phyloP scores from a whole-genome alignment of 2,888 invertebrate genomes.

The Campoletis raptor region DNA sequence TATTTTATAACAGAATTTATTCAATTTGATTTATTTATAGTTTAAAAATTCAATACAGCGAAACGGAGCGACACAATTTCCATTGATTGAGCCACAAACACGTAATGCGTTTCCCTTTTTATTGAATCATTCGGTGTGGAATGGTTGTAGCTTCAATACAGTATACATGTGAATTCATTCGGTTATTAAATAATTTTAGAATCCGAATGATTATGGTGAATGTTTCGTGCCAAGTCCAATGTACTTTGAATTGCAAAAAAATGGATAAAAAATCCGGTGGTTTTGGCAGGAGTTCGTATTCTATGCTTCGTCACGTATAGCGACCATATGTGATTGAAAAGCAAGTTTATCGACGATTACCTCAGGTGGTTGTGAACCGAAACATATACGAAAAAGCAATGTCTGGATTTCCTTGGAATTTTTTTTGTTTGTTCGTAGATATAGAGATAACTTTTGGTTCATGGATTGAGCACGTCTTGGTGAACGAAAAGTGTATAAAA shows the following conservation, averaged over 20 bases:
- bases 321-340: slow-evolving; percentile 54
- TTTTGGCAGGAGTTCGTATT: not conserved
- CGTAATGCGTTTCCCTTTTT: not conserved
- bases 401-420: slow-evolving; percentile 7
- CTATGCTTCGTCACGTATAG: slow-evolving; percentile 7
- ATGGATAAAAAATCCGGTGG: not conserved
- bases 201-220: not conserved
- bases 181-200: not conserved
- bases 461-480: not conserved
- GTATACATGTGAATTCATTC: not conserved
- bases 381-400: slow-evolving; percentile 1
- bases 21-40: not conserved
- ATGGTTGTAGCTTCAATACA: not conserved
- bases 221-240: not conserved
- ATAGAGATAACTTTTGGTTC: not conserved
- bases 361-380: slow-evolving; percentile 18
- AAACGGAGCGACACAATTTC: not conserved
- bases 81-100: not conserved
- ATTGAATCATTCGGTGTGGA: not conserved
- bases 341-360: slow-evolving; percentile 66
- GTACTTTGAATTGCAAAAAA: not conserved
- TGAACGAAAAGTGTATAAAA: slow-evolving; percentile 19
- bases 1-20: not conserved
- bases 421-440: not conserved
- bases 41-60: not conserved